These are phyloP conservation scores for Brachyopa scutellaris DNA, from an alignment of 2,888 invertebrate species.

Conservation along the genomic window DNA sequence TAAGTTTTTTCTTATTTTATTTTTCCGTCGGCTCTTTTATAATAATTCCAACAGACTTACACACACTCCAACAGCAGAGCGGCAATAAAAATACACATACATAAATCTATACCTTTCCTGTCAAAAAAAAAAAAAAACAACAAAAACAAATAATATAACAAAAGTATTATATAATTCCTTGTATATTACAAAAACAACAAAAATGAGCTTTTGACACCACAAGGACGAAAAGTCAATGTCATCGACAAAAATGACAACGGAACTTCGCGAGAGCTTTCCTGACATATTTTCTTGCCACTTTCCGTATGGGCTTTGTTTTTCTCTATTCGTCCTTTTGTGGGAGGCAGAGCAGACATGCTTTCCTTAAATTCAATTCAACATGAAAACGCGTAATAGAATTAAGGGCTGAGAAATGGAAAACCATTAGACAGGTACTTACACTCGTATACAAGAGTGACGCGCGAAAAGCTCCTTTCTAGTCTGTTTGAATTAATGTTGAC, in stretches of 20 bases:
- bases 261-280: slow-evolving; percentile 10
- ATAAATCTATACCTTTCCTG: slow-evolving; percentile 24
- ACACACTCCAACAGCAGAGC: not conserved
- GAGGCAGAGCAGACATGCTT: too few relatives aligned
- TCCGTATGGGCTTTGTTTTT: not conserved
- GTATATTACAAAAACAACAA: slow-evolving; percentile 29
- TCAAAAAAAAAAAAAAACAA: too few relatives aligned
- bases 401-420: slow-evolving; percentile 13
- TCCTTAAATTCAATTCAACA: too few relatives aligned
- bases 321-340: not conserved
- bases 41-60: slow-evolving; percentile 20
- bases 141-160: too few relatives aligned
- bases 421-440: slow-evolving; percentile 32
- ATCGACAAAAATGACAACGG: slow-evolving; percentile 1
- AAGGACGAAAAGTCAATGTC: slow-evolving; percentile 66
- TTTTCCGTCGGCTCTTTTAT: slow-evolving; percentile 27
- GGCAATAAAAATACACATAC: slow-evolving; percentile 6
- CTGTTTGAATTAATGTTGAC: slow-evolving; percentile 37
- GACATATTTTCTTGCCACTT: not conserved
- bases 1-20: slow-evolving; percentile 9
- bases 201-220: slow-evolving; percentile 58
- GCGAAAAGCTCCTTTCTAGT: slow-evolving; percentile 32
- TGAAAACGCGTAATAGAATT: too few relatives aligned
- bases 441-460: too few relatives aligned
- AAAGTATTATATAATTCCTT: slow-evolving; percentile 56